These are phyloP conservation scores for Pardalotus punctatus DNA, from an alignment of 2,113 vertebrate genomes.

Conservation along the genomic window DNA sequence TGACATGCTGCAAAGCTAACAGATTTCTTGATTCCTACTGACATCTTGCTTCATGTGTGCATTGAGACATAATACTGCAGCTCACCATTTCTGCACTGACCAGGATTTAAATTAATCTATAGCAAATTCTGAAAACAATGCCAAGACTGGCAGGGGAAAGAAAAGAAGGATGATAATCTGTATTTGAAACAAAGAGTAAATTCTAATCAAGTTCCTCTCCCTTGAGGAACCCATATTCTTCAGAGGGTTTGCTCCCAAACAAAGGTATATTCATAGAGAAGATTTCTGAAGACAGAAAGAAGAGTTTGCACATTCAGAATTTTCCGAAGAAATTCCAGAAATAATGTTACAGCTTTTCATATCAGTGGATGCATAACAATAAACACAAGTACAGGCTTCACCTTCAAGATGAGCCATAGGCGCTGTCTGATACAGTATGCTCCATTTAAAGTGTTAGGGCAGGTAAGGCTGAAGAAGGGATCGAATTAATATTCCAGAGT, in stretches of 20 bases:
- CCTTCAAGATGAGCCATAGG: not conserved
- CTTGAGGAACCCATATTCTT: not conserved
- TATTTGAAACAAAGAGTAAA: not conserved
- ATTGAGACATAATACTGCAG: not conserved
- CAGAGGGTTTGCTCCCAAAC: not conserved
- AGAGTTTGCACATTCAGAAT: not conserved
- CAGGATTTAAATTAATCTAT: not conserved
- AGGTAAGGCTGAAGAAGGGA: not conserved
- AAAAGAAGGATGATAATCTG: not conserved
- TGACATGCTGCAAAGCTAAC: not conserved
- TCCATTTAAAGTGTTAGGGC: not conserved
- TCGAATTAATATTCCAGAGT: not conserved
- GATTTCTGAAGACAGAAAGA: not conserved
- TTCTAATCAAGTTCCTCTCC: not conserved
- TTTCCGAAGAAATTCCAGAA: not conserved
- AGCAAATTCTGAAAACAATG: not conserved
- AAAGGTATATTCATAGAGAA: not conserved
- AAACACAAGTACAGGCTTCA: not conserved
- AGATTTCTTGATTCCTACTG: not conserved
- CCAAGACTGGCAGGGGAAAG: accelerated
- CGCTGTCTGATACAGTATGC: not conserved
- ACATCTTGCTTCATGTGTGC: not conserved
- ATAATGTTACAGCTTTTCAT: not conserved
- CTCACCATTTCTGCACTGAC: not conserved
- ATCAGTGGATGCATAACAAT: not conserved